Conservation (phyloP, 2,797 vertebrate species). For the Sebastes paucispinis region DNA sequence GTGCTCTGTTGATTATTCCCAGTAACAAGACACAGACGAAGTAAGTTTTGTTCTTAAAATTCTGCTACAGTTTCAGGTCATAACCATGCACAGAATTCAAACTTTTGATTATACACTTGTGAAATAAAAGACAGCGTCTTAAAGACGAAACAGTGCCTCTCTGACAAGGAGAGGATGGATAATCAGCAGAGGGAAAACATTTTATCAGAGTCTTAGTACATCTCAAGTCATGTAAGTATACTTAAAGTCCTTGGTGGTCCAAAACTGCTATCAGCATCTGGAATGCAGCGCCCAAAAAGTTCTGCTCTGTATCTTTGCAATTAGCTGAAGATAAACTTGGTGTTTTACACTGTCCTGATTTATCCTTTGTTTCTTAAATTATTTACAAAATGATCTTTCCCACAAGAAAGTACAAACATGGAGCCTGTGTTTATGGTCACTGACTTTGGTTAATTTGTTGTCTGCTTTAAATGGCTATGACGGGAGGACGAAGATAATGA, state of each 20-base stretch:
- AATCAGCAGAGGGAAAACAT: constrained; percentile 65
- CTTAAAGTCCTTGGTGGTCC: constrained; percentile 83
- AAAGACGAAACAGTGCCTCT: constrained; percentile 32
- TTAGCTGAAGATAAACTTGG: constrained; percentile 82
- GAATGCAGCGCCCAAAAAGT: constrained; percentile 73
- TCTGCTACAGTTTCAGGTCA: background rate
- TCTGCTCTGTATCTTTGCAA: constrained; percentile 75
- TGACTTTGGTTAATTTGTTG: constrained; percentile 75
- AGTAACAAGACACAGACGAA: background rate
- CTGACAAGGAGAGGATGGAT: constrained; percentile 65
- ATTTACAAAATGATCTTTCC: constrained; percentile 81
- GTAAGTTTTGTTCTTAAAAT: background rate
- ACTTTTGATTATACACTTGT: background rate
- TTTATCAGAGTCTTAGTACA: constrained; percentile 78
- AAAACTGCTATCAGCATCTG: constrained; percentile 79
- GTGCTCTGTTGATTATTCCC: background rate
- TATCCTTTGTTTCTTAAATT: constrained; percentile 77
- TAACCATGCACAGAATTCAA: background rate
- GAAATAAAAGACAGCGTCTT: constrained; percentile 16
- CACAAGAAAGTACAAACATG: constrained; percentile 78
- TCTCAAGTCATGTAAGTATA: constrained; percentile 74
- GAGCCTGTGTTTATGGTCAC: constrained; percentile 79
- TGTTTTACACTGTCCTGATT: constrained; percentile 75
- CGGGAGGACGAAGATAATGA: constrained; percentile 62
- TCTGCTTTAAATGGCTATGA: constrained; percentile 65